A percentile compares a stretch with the other conserved stretches of the same genome.
Conservation (phyloP, 2,797 vertebrate genomes). For the Peromyscus melanophrys region DNA sequence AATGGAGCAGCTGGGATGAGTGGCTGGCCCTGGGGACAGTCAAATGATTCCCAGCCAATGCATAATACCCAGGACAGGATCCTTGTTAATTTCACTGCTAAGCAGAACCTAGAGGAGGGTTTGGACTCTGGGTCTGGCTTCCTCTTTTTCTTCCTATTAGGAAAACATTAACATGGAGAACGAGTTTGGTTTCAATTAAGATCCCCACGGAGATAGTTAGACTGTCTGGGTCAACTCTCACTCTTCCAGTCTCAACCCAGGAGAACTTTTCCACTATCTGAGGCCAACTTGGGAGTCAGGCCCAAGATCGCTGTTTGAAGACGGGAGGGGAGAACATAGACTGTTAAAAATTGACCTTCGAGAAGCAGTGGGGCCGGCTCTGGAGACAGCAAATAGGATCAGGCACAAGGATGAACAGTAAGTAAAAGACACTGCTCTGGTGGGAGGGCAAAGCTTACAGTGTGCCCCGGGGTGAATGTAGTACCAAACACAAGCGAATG, state of each 20-base stretch:
- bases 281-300: constrained; percentile 29
- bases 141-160: constrained; percentile 55
- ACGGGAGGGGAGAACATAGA: not conserved
- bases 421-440: not conserved
- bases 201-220: constrained; percentile 68
- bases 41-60: constrained; percentile 74
- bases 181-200: constrained; percentile 74
- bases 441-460: not conserved
- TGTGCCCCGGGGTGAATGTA: not conserved
- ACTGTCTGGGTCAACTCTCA: constrained; percentile 20
- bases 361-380: not conserved
- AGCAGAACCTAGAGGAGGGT: constrained; percentile 66
- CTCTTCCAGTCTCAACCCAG: constrained; percentile 1
- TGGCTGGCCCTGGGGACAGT: constrained; percentile 76
- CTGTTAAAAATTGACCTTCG: constrained; percentile 38
- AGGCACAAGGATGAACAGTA: not conserved
- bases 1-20: constrained; percentile 78
- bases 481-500: not conserved
- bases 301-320: constrained; percentile 38
- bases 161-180: constrained; percentile 52
- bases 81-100: constrained; percentile 22
- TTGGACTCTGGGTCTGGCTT: constrained; percentile 51
- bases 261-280: not conserved
- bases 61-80: constrained; percentile 66
- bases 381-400: not conserved